These are phyloP conservation scores for Gandaritis pyraliata DNA, from an alignment of 2,888 invertebrate species.

Conservation along the genomic window DNA sequence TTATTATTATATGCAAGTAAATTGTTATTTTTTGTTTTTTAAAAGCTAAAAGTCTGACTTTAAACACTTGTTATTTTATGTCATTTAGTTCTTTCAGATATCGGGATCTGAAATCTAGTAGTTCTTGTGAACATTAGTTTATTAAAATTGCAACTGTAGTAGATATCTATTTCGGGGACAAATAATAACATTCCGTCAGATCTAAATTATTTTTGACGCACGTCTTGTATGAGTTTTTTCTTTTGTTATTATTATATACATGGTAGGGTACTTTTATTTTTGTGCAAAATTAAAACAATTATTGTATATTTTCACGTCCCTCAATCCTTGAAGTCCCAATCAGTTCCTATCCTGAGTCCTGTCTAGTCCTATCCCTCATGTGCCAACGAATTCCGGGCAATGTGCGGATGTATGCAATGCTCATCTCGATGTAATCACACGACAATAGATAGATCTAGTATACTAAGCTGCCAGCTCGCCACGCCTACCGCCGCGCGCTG, in stretches of 20 bases:
- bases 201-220: constrained; percentile 64
- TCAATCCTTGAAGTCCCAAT: constrained; percentile 61
- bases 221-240: constrained; percentile 49
- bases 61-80: constrained; percentile 75
- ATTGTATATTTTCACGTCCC: constrained; percentile 39
- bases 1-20: constrained; percentile 80
- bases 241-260: constrained; percentile 41
- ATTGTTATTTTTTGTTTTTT: constrained; percentile 76
- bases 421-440: constrained; percentile 31
- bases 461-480: constrained; percentile 10
- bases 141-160: constrained; percentile 63
- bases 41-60: constrained; percentile 83
- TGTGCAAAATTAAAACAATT: constrained; percentile 33
- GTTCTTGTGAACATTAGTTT: constrained; percentile 68
- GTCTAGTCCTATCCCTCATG: constrained; percentile 80
- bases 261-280: constrained; percentile 35
- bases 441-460: constrained; percentile 24
- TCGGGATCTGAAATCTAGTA: constrained; percentile 71
- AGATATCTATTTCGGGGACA: constrained; percentile 67
- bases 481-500: constrained; percentile 3
- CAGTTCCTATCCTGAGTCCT: constrained; percentile 75
- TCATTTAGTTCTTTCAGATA: constrained; percentile 73
- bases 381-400: constrained; percentile 77
- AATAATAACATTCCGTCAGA: constrained; percentile 77
- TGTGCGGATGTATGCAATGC: constrained; percentile 61